Evolutionary conservation across 2,888 invertebrate genomes (phyloP).

Genomic region (Dilophus febrilis): DNA sequence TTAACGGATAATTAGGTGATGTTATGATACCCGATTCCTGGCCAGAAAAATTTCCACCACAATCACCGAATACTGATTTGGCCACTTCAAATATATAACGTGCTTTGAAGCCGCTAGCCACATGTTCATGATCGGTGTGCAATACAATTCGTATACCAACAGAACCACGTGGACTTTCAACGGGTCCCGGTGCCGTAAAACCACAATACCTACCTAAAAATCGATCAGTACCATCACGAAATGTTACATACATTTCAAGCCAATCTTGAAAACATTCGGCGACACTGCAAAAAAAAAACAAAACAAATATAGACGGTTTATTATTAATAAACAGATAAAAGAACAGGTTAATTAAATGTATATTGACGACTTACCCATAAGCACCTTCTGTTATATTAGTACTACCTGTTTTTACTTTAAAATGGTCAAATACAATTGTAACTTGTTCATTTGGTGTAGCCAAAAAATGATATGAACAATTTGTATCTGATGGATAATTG

Average conservation of each 20-base stretch:
- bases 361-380: conserved; percentile 41
- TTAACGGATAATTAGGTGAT: conserved; percentile 79
- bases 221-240: conserved; percentile 63
- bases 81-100: conserved; percentile 83
- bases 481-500: conserved; percentile 88
- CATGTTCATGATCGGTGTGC: conserved; percentile 71
- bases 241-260: conserved; percentile 84
- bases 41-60: conserved; percentile 79
- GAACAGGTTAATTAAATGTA: no score
- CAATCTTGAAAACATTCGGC: conserved; percentile 79
- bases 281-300: conserved; percentile 32
- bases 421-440: conserved; percentile 78
- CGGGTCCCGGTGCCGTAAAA: conserved; percentile 80
- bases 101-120: conserved; percentile 92
- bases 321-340: background rate
- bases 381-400: conserved; percentile 59
- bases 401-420: conserved; percentile 70
- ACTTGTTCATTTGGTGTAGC: conserved; percentile 80
- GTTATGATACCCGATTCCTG: conserved; percentile 67
- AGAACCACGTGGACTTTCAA: conserved; percentile 80
- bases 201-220: conserved; percentile 87
- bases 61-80: conserved; percentile 80
- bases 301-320: background rate
- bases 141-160: conserved; percentile 75
- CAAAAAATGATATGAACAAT: conserved; percentile 83